Conservation (phyloP, 2,113 vertebrate species). For the Drymodes brunneopygia region DNA sequence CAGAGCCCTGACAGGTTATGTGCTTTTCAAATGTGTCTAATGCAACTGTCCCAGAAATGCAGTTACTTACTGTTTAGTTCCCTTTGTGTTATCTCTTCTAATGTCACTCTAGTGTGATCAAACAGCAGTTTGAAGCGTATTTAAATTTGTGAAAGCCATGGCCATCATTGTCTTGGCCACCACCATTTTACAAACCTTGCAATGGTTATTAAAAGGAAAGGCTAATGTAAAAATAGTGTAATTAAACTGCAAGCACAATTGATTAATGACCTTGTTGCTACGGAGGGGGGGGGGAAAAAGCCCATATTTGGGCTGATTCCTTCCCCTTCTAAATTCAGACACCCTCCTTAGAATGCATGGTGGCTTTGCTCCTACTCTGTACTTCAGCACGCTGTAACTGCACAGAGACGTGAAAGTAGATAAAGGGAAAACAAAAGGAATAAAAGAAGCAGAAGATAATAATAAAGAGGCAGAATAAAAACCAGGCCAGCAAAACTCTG, state of each 20-base stretch:
- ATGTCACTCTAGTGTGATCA: background rate
- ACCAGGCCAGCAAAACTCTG: background rate
- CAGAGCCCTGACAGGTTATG: background rate
- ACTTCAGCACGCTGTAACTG: background rate
- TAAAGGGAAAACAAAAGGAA: background rate
- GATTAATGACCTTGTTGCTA: background rate
- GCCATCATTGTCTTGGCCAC: background rate
- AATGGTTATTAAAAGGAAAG: background rate
- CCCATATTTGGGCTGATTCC: background rate
- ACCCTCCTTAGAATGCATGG: background rate
- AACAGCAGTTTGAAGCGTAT: background rate
- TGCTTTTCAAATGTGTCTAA: background rate
- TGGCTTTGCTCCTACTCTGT: background rate
- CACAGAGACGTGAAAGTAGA: background rate
- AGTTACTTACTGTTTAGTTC: background rate
- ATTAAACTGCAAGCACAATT: background rate
- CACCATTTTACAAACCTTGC: background rate
- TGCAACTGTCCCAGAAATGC: background rate
- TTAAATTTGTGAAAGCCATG: background rate
- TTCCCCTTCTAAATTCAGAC: background rate
- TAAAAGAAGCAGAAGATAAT: background rate
- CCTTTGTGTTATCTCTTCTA: background rate
- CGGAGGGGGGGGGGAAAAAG: background rate
- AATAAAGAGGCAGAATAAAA: background rate
- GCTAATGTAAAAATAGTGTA: background rate